phyloP scores from a whole-genome alignment of 2,113 vertebrate genomes.

The Rafetus swinhoei region DNA sequence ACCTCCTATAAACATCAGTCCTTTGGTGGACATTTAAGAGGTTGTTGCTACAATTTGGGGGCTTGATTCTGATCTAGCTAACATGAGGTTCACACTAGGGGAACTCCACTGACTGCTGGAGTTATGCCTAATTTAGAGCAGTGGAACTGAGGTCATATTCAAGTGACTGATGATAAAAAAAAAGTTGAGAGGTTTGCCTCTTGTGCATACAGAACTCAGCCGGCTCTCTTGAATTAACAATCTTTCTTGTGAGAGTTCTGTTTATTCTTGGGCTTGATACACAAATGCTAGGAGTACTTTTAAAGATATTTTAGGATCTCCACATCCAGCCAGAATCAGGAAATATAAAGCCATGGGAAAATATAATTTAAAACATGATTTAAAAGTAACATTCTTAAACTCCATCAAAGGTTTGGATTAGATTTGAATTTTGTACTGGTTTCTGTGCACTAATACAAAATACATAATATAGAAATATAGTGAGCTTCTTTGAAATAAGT shows the following conservation, averaged over 20 bases:
- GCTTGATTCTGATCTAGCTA: constrained; percentile 1
- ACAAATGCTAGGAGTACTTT: not conserved
- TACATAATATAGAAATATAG: not conserved
- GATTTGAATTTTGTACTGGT: not conserved
- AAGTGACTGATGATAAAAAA: not conserved
- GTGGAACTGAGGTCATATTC: not conserved
- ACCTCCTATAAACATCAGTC: fast-evolving
- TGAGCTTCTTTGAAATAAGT: not conserved
- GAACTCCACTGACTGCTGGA: fast-evolving
- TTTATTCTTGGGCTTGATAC: not conserved
- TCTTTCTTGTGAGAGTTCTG: not conserved
- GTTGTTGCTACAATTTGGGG: not conserved
- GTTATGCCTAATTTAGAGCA: not conserved
- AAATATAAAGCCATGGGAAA: not conserved
- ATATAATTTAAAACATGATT: not conserved
- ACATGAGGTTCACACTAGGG: not conserved
- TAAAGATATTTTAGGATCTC: not conserved
- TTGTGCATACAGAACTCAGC: not conserved
- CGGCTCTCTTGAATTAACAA: not conserved
- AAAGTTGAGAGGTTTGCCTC: not conserved
- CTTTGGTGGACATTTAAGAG: constrained; percentile 5
- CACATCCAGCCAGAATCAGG: not conserved
- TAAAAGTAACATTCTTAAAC: not conserved
- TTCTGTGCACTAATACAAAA: not conserved
- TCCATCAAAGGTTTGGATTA: not conserved